phyloP scores from a whole-genome alignment of 2,888 invertebrate genomes.

The Chaetoderma sp. region DNA sequence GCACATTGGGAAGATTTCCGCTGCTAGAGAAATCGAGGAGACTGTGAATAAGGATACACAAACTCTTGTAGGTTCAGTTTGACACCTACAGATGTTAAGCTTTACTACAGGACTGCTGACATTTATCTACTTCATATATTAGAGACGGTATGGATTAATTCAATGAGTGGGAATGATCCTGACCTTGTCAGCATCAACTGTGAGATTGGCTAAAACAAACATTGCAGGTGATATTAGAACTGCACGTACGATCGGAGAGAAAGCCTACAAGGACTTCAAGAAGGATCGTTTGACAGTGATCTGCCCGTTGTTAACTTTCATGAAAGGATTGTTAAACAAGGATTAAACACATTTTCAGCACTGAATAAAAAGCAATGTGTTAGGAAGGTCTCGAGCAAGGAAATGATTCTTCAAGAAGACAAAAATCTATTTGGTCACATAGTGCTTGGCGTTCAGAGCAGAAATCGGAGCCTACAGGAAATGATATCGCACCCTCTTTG shows the following conservation, averaged over 20 bases:
- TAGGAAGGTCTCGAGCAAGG: not conserved
- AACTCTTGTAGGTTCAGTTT: constrained; percentile 27
- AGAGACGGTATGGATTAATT: constrained; percentile 16
- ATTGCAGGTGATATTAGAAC: not conserved
- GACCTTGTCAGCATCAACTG: too few species aligned
- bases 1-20: constrained; percentile 21
- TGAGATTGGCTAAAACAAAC: not conserved
- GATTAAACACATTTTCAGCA: constrained; percentile 28
- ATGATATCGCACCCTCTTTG: constrained; percentile 28
- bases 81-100: constrained; percentile 3
- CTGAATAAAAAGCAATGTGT: not conserved
- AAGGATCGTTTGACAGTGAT: constrained; percentile 22
- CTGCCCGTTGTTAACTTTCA: constrained; percentile 25
- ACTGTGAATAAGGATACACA: constrained; percentile 34
- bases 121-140: not conserved
- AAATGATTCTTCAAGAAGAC: constrained; percentile 13
- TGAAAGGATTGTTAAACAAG: constrained; percentile 27
- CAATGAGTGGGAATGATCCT: not conserved
- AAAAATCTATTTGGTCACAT: constrained; percentile 15
- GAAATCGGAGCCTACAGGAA: constrained; percentile 21
- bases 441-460: constrained; percentile 9
- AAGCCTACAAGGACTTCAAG: constrained; percentile 30
- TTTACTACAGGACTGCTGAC: constrained; percentile 25
- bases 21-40: constrained; percentile 23
- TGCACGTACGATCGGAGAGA: constrained; percentile 25